Evolutionary conservation across 2,888 invertebrate genomes (phyloP), one percentile per base, ranked within the genome.

Genomic region (Heteromurus nitidus): DNA sequence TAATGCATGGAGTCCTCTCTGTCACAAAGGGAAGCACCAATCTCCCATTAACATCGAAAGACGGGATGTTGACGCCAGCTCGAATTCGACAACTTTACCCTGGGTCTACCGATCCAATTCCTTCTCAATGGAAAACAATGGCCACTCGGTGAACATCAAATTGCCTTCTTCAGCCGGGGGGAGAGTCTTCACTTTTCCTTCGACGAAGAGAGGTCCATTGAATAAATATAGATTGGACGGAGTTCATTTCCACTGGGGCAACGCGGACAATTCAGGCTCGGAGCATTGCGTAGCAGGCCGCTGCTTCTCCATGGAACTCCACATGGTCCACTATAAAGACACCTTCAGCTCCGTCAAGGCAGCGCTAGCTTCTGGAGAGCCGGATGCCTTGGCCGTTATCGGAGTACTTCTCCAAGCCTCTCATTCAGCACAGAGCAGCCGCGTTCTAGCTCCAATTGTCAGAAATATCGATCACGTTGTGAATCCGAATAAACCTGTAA

Each of bases 251-350:
- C 50, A 50, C 20, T 50, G 50, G 50, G 50, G 50, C 9, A 3
- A 50, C 9, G 50, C n/a, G 9, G 20, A n/a, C 20, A 18, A 16
- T 20, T 3, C 9, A 20, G 50, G 50, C 22, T 50, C 50, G 1
- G 50, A 50, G 50, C 50, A 50, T 55, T 55, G 55, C 13, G 11
- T 55, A 13, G 26, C 24, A 24, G 16, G 26, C 20, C 22, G 2
- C 9, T 55, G 55, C 26, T 55, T 55, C 26, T 26, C 55, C 1
- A 55, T 55, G 55, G 55, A 55, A 20, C 55, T 55, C 5, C 55
- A 55, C 13, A 13, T 55, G 26, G 55, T 55, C n/a, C 55, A 55
- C 55, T 55, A 55, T 20, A 22, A 13, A 2, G 55, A 55, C 13
- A 26, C 9, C 3, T 55, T 24, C 13, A 3, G 7, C 2, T 16